Percentiles rank a stretch among this genome's conserved stretches.
Conservation (phyloP, 1,140 invertebrate genomes). For the Geopemphigus sp. region DNA sequence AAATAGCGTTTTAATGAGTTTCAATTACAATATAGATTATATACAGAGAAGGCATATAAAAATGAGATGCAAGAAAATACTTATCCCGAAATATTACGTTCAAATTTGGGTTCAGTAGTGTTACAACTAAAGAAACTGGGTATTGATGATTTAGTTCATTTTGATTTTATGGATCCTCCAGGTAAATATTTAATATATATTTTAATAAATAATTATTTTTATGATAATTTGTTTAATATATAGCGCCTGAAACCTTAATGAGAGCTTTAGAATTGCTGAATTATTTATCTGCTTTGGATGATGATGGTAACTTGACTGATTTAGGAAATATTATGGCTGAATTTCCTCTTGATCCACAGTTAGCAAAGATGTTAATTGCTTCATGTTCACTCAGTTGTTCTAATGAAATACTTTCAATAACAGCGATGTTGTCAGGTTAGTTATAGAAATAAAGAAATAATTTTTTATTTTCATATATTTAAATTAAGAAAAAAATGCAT, state of each 20-base stretch:
- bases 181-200: conserved; percentile 54
- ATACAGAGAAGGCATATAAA: conserved; percentile 98
- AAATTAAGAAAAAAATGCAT: not conserved
- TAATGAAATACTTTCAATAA: conserved; percentile 98
- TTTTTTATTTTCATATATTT: not conserved
- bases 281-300: conserved; percentile 94
- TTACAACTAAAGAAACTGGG: conserved; percentile 98
- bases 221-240: conserved; percentile 51
- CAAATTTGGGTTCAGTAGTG: conserved; percentile 95
- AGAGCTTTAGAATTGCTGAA: conserved; percentile 95
- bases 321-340: conserved; percentile 99
- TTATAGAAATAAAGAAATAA: conserved; percentile 20
- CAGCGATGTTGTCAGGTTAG: conserved; percentile 97
- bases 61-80: conserved; percentile 99
- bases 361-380: conserved; percentile 98
- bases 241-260: conserved; percentile 99
- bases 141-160: conserved; percentile 98
- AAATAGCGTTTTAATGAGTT: not conserved
- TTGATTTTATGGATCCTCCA: conserved; percentile 99
- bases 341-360: conserved; percentile 97
- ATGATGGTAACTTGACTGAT: conserved; percentile 94
- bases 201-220: not conserved
- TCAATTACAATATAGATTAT: conserved; percentile 65
- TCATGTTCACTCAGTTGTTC: conserved; percentile 97
- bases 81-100: conserved; percentile 96